Percentiles rank a stretch among this genome's conserved stretches.
Evolutionary conservation across 2,113 vertebrate genomes (phyloP).

Genomic region (Toxotes jaculatrix): DNA sequence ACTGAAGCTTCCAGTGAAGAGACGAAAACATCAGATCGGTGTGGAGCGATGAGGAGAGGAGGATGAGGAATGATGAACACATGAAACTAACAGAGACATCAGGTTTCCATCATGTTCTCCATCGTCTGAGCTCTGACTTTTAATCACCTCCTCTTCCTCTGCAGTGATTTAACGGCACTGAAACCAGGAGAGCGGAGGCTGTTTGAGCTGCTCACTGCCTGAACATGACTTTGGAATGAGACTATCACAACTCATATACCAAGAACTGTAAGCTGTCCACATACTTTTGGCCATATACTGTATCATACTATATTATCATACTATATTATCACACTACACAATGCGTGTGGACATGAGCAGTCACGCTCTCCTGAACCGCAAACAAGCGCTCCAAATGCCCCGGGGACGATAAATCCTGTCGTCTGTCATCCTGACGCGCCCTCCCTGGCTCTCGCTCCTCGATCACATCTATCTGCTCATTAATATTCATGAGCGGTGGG

Average conservation of each 20-base stretch:
- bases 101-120: no score
- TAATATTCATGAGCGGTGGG: conserved; percentile 71
- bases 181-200: neutral
- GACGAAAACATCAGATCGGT: neutral
- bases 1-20: no score
- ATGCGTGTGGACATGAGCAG: conserved; percentile 21
- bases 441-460: conserved; percentile 2
- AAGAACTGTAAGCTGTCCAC: neutral
- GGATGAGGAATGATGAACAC: no score
- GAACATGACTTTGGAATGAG: neutral
- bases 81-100: no score
- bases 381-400: conserved; percentile 5
- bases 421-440: conserved; percentile 26
- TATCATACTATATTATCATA: neutral
- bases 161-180: no score
- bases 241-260: no score
- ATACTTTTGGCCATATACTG: neutral
- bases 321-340: neutral
- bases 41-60: neutral
- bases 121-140: neutral
- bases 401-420: conserved; percentile 33
- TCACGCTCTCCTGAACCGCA: conserved; percentile 51
- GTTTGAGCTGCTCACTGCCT: neutral
- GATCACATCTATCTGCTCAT: conserved; percentile 46
- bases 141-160: neutral